Base-by-base conservation (phyloP, 2,888 invertebrate genomes). In the Scaptomyza tumidula region DNA sequence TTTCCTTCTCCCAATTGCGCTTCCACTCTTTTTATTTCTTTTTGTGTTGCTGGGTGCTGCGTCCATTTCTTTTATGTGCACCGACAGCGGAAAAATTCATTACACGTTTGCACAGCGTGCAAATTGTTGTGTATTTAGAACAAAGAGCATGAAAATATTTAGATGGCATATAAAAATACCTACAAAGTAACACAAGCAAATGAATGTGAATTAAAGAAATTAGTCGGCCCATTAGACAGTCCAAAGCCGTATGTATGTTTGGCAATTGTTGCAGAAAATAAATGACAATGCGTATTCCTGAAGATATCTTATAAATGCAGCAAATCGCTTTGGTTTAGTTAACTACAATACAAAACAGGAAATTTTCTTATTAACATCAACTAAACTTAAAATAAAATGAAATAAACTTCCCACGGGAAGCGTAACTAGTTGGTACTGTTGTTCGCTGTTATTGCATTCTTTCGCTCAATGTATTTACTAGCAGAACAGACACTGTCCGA, bases 11-110 rank as follows among this genome's bases (percentile, higher is more conserved):
- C 37, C 14, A 16, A 6, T 52, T 37, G 33, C 16, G 14, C 37
- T 67, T 35, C 44, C 43, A 50, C 46, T 46, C 16, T 45, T 50
- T 14, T 45, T 39, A 14, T 61, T 50, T 16, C 49, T 57, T 61
- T 58, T 69, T 84, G 84, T 84, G 50, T 52, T 49, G 62, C 59
- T 60, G 53, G 71, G 33, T 16, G 49, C 45, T 60, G 50, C 65
- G 78, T 74, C 78, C 67, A 69, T 71, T 86, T 74, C 71, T 82
- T 85, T 75, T 81, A 71, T 85, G 63, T 75, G 76, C 84, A 68
- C 60, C 69, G 77, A 77, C 71, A 82, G 76, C 85, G 88, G 80
- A 87, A 82, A 85, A 85, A 85, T 87, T 82, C 88, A 85, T 85
- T 88, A 87, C 80, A 82, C 78, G 79, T 80, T 85, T 85, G 77